phyloP scores from a whole-genome alignment of 1,140 invertebrate species.

The Diachasmimorpha longicaudata region DNA sequence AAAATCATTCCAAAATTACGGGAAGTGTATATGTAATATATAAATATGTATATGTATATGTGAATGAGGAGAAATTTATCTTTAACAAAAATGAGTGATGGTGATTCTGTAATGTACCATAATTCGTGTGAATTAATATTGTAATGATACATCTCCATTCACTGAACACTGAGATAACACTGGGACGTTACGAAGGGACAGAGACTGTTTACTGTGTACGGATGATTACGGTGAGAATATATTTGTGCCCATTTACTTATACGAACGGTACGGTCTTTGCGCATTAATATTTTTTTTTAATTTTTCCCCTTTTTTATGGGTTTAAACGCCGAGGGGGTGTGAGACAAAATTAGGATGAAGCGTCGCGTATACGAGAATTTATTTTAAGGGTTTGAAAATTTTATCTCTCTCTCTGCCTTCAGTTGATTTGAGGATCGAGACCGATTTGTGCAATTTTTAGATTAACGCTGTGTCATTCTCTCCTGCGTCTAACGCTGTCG shows the following conservation, averaged over 20 bases:
- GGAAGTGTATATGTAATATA: slow-evolving; percentile 7
- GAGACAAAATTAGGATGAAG: not conserved
- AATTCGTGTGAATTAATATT: slow-evolving; percentile 16
- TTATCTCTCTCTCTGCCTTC: slow-evolving; percentile 8
- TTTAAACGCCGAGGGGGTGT: not conserved
- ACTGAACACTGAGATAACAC: slow-evolving; percentile 6
- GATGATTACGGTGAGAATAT: not conserved
- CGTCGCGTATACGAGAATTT: not conserved
- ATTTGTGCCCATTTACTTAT: slow-evolving; percentile 14
- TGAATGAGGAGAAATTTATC: slow-evolving; percentile 1
- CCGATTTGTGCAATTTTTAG: slow-evolving; percentile 48
- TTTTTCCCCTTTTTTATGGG: not conserved
- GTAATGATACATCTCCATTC: not conserved
- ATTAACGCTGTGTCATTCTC: not conserved
- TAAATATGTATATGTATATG: slow-evolving; percentile 23
- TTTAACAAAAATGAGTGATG: not conserved
- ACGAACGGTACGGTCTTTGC: not conserved
- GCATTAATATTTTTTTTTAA: slow-evolving; percentile 5
- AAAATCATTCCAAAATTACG: not conserved
- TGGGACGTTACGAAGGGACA: not conserved
- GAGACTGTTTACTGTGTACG: slow-evolving; percentile 13
- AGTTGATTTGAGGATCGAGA: slow-evolving; percentile 43
- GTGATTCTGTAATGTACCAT: slow-evolving; percentile 13
- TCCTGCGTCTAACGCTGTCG: too few species aligned
- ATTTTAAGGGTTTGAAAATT: not conserved